phyloP scores from a whole-genome alignment of 2,888 invertebrate genomes.

The Drosophila demipolita region DNA sequence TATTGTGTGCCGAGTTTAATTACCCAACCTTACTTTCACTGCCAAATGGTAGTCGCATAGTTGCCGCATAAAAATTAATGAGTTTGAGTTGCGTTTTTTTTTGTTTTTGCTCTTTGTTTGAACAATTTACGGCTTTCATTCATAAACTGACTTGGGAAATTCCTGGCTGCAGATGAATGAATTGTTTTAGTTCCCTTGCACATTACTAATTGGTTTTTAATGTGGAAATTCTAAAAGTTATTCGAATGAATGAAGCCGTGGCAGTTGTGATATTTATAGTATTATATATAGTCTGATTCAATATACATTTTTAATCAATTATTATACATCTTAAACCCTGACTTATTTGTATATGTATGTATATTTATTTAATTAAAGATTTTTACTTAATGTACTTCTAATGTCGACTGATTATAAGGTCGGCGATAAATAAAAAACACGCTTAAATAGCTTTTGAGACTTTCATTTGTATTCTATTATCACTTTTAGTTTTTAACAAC shows the following conservation, averaged over 20 bases:
- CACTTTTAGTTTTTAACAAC: neutral
- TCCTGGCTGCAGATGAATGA: conserved; percentile 64
- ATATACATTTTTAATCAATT: neutral
- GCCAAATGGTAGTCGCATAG: conserved; percentile 55
- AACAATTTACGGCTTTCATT: conserved; percentile 49
- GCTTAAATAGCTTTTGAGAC: neutral
- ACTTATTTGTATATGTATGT: neutral
- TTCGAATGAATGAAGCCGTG: neutral
- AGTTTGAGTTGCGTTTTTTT: conserved; percentile 38
- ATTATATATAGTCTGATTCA: neutral
- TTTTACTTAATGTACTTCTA: neutral
- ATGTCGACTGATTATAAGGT: neutral
- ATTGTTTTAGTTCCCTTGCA: conserved; percentile 27
- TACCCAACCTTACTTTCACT: conserved; percentile 70
- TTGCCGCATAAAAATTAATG: conserved; percentile 69
- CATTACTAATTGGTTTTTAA: conserved; percentile 65
- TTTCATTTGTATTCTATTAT: neutral
- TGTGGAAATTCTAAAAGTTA: conserved; percentile 49
- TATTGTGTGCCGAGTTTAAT: conserved; percentile 55
- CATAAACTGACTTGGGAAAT: conserved; percentile 64
- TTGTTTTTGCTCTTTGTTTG: neutral
- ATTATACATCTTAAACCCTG: neutral
- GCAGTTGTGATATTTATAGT: neutral
- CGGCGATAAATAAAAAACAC: neutral
- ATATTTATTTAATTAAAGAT: neutral